These are phyloP conservation scores for Sula dactylatra DNA, from an alignment of 2,113 vertebrate species.

Conservation along the genomic window DNA sequence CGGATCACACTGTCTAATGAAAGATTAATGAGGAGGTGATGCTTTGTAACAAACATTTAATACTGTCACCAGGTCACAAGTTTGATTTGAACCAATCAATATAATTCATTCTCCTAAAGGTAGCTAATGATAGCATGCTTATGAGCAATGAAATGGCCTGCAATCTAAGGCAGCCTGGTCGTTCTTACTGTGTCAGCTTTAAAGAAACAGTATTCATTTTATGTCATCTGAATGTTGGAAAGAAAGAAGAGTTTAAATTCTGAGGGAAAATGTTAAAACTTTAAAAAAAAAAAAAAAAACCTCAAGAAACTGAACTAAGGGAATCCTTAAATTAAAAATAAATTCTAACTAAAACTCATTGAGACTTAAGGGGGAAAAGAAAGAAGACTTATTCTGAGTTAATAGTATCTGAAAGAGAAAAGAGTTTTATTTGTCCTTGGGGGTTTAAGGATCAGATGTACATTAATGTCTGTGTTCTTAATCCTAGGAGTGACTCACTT, in stretches of 20 bases:
- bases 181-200: slow-evolving; percentile 51
- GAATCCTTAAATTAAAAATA: background rate
- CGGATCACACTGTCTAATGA: slow-evolving; percentile 67
- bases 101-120: slow-evolving; percentile 52
- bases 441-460: background rate
- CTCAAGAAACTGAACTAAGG: background rate
- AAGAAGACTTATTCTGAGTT: background rate
- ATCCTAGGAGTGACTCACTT: background rate
- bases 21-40: slow-evolving; percentile 74
- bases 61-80: slow-evolving; percentile 54
- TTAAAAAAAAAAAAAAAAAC: background rate
- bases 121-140: slow-evolving; percentile 61
- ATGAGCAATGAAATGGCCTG: slow-evolving; percentile 66
- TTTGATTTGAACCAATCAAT: slow-evolving; percentile 70
- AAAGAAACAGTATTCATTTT: slow-evolving; percentile 44
- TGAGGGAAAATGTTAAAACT: background rate
- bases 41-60: slow-evolving; percentile 63
- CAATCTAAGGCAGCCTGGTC: slow-evolving; percentile 44
- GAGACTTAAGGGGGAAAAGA: background rate
- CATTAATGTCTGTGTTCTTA: background rate
- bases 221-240: background rate
- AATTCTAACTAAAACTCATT: background rate
- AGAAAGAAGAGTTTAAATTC: background rate
- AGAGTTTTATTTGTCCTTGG: background rate
- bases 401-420: background rate